Evolutionary conservation across 2,888 invertebrate genomes (phyloP).

Genomic region (Spodoptera picta): DNA sequence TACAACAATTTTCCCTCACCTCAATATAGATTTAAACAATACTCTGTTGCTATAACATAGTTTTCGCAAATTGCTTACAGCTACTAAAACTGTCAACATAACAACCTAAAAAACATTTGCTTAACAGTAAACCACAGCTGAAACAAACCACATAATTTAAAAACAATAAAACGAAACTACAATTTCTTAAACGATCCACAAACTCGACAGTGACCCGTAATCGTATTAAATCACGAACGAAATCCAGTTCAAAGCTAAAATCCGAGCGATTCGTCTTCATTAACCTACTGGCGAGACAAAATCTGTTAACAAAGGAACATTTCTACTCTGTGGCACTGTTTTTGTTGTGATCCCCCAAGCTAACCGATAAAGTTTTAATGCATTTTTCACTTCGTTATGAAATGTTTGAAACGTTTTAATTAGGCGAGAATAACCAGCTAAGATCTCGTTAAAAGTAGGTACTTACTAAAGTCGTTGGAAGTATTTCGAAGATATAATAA

Average conservation of each 20-base stretch:
- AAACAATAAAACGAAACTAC: slow-evolving; percentile 5
- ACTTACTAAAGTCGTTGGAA: slow-evolving; percentile 49
- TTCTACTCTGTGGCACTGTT: slow-evolving; percentile 63
- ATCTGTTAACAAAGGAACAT: slow-evolving; percentile 42
- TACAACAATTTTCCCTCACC: too few species aligned
- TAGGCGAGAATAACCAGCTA: slow-evolving; percentile 69
- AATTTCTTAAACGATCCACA: slow-evolving; percentile 34
- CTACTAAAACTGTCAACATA: too few species aligned
- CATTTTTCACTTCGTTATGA: slow-evolving; percentile 81
- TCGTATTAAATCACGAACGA: slow-evolving; percentile 49
- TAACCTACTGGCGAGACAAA: slow-evolving; percentile 44
- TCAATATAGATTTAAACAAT: too few species aligned
- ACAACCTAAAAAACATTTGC: too few species aligned
- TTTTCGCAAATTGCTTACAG: too few species aligned
- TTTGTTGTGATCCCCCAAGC: slow-evolving; percentile 61
- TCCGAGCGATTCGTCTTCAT: slow-evolving; percentile 41
- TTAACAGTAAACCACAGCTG: too few species aligned
- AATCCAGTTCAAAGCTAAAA: slow-evolving; percentile 45
- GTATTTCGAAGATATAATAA: slow-evolving; percentile 63
- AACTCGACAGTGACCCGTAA: slow-evolving; percentile 43
- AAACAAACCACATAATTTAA: too few species aligned
- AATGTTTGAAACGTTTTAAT: slow-evolving; percentile 79
- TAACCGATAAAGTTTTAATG: slow-evolving; percentile 79
- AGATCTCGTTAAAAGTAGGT: slow-evolving; percentile 62
- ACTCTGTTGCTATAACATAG: too few species aligned